Evolutionary conservation across 1,140 invertebrate genomes (phyloP).

Genomic region (Zaprionus camerounensis): DNA sequence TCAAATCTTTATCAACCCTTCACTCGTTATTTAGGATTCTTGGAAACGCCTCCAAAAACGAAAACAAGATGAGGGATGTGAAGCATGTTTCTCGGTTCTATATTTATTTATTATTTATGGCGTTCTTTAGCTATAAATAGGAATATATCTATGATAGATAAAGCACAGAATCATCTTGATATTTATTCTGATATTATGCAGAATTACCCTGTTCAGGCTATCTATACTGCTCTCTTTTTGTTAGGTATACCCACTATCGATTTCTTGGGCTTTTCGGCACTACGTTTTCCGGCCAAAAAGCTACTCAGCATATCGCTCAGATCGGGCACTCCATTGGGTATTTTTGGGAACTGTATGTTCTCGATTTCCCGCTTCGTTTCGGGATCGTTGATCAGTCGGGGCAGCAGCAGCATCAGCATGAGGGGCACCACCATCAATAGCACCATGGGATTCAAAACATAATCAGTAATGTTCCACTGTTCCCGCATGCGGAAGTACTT

Average conservation of each 20-base stretch:
- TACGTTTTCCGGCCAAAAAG: conserved; percentile 87
- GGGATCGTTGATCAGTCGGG: conserved; percentile 97
- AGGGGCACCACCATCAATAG: conserved; percentile 98
- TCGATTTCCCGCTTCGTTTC: conserved; percentile 97
- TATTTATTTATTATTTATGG: conserved; percentile 3
- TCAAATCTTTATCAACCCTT: background rate
- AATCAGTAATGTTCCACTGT: conserved; percentile 95
- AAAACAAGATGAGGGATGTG: conserved; percentile 1
- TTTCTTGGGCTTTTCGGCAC: conserved; percentile 40
- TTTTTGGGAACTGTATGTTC: conserved; percentile 86
- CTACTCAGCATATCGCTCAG: conserved; percentile 94
- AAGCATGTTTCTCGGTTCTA: background rate
- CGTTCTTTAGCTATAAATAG: background rate
- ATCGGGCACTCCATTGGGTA: conserved; percentile 89
- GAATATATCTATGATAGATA: background rate
- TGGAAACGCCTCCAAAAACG: background rate
- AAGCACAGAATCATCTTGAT: background rate
- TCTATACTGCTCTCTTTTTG: background rate
- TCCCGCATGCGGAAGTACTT: conserved; percentile 96
- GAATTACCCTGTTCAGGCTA: background rate
- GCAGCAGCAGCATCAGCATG: conserved; percentile 94
- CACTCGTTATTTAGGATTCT: background rate
- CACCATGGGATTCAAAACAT: conserved; percentile 98
- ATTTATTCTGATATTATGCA: background rate
- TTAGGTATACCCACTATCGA: background rate